Evolutionary conservation across 1,140 invertebrate species (phyloP), one percentile per base, ranked within the genome.

Genomic region (Scaptodrosophila lebanonensis): DNA sequence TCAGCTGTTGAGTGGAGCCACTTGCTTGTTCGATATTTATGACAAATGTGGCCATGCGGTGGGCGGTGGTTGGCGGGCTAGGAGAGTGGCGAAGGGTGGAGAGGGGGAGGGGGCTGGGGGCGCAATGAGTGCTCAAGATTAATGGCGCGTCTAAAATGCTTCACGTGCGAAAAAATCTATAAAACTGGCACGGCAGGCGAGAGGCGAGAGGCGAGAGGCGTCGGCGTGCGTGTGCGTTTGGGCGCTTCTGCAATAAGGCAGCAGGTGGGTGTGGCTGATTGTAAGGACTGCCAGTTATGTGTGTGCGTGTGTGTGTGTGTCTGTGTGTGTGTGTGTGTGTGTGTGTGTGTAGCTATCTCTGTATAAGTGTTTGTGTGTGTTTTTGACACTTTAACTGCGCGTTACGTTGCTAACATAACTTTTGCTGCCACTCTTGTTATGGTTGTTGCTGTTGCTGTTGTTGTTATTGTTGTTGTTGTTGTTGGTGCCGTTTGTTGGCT

Each of bases 371-470:
- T n/a, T 33, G 66, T 43, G 71, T 43, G 54, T 77, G 73, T 58
- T 82, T 82, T 66, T 82, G 75, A 82, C 75, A 82, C 75, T 67
- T 82, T 82, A 75, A 82, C 69, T 75, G 47, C 61, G 50, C 68
- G 68, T 47, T 52, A 76, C 59, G 59, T 62, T 44, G 56, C 59
- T 54, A 9, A 22, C 49, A 49, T 73, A 73, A 75, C 62, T 66
- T 66, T 67, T 63, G 62, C 68, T 33, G 60, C 45, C 40, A 42
- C 22, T 42, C 52, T 60, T 67, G 49, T 67, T 52, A 50, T 15
- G 52, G 48, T 27, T 36, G 40, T n/a, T 59, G 20, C 22, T 47
- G 53, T 29, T 64, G 58, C 49, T 51, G 62, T 15, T 48, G 60
- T 33, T 8, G 3, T 33, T 16, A 38, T 4, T 16, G 13, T 25